A percentile compares a stretch with the other conserved stretches of the same genome.
phyloP scores from a whole-genome alignment of 2,113 vertebrate species.

The Tenrec ecaudatus region DNA sequence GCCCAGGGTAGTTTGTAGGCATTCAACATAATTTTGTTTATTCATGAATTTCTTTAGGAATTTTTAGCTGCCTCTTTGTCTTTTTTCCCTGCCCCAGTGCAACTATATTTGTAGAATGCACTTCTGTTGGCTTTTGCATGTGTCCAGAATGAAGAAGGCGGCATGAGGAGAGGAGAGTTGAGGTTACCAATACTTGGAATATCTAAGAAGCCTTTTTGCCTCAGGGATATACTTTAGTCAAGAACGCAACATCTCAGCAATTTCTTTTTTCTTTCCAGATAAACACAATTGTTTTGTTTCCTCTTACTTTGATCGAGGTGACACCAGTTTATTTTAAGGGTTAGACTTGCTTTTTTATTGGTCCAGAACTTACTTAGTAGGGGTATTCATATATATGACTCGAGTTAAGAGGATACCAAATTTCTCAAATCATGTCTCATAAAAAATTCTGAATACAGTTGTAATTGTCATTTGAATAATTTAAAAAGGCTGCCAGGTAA shows the following conservation, averaged over 20 bases:
- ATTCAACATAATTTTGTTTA: not conserved
- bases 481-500: not conserved
- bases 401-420: not conserved
- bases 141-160: not conserved
- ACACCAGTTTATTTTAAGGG: not conserved
- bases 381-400: not conserved
- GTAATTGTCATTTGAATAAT: not conserved
- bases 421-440: not conserved
- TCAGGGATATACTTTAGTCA: not conserved
- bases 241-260: not conserved
- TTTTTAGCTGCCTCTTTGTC: not conserved
- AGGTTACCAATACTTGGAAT: not conserved
- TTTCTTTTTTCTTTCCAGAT: not conserved
- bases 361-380: not conserved
- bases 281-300: not conserved
- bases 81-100: not conserved
- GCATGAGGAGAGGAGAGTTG: not conserved
- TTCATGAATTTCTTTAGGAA: not conserved
- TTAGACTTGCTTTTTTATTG: not conserved
- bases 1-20: not conserved
- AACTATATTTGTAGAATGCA: conserved; percentile 38
- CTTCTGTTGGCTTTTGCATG: not conserved
- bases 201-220: conserved; percentile 18
- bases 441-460: not conserved
- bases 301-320: not conserved